Evolutionary conservation across 2,888 invertebrate species (phyloP).

Genomic region (Adelognathus sp.): DNA sequence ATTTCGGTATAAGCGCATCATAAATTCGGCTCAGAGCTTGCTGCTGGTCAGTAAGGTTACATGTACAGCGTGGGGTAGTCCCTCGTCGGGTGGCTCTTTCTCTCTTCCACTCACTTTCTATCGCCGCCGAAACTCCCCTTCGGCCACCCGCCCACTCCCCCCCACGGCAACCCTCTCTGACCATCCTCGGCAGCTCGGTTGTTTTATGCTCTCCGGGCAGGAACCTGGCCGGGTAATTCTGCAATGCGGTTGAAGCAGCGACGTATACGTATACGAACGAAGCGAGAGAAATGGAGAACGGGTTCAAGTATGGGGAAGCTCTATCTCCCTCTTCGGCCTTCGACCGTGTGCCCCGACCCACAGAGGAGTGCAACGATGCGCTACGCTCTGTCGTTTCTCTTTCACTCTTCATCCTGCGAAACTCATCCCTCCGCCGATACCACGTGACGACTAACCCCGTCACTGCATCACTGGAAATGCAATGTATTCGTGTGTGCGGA

Average conservation of each 20-base stretch:
- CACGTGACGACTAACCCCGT: slow-evolving; percentile 49
- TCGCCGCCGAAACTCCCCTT: neutral
- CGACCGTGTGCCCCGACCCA: slow-evolving; percentile 23
- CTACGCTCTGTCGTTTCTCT: slow-evolving; percentile 12
- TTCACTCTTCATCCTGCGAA: slow-evolving; percentile 28
- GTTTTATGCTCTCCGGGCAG: slow-evolving; percentile 77
- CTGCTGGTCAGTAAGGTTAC: slow-evolving; percentile 42
- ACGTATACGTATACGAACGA: slow-evolving; percentile 60
- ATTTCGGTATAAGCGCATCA: slow-evolving; percentile 77
- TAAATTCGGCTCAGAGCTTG: slow-evolving; percentile 73
- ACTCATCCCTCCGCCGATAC: slow-evolving; percentile 34
- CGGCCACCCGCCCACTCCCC: slow-evolving; percentile 6
- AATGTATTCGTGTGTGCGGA: slow-evolving; percentile 22
- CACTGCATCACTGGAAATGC: slow-evolving; percentile 50
- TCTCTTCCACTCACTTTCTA: neutral
- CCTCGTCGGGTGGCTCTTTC: slow-evolving; percentile 22
- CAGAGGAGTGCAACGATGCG: slow-evolving; percentile 41
- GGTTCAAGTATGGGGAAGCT: slow-evolving; percentile 22
- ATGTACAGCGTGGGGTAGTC: slow-evolving; percentile 25
- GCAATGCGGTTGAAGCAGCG: slow-evolving; percentile 77
- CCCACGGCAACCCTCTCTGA: slow-evolving; percentile 52
- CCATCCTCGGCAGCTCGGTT: slow-evolving; percentile 69
- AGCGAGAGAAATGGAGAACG: slow-evolving; percentile 32
- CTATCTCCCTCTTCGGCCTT: slow-evolving; percentile 19
- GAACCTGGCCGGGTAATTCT: slow-evolving; percentile 78